Evolutionary conservation across 2,888 invertebrate species (phyloP), one percentile per base, ranked within the genome.

Genomic region (Zygothrica quintamaculata): DNA sequence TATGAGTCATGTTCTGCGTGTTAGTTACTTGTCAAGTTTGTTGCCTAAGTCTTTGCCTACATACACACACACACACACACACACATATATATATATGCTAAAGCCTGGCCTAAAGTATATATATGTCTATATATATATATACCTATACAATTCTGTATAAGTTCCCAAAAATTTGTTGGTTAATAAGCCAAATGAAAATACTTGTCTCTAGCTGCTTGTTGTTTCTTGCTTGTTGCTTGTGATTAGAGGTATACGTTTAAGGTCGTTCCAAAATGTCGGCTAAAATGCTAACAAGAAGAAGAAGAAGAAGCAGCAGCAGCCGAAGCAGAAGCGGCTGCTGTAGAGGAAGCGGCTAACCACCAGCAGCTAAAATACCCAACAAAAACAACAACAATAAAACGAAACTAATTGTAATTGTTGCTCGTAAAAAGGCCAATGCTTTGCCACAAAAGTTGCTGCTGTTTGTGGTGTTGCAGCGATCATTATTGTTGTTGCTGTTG

Each of bases 331-430:
- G 40, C 34, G 2, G 18, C 18, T 22, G 84, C 77, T 61, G 84
- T 74, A 80, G 80, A 82, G 77, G 80, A 85, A 85, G 76, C 61
- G 42, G 39, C 64, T 58, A 44, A 25, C 47, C 36, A 33, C 33
- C 61, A 71, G 62, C 53, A 66, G 58, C 64, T 55, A 13, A 50
- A 46, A 22, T n/a, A n/a, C n/a, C n/a, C n/a, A n/a, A n/a, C 3
- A 22, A 22, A 22, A 22, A 22, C 18, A 39, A 53, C 61, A 65
- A 77, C 75, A 82, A 82, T 82, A 61, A 74, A 80, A 85, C 74
- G 69, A 78, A 68, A 84, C 86, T 85, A 84, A 85, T 85, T 84
- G 86, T 84, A 84, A 82, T 84, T 85, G 84, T 82, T 67, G 71
- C 77, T 80, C 44, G 84, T 65, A 75, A 77, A 78, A 79, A 82